phyloP scores from a whole-genome alignment of 2,888 invertebrate species.

The Lithophane leautieri region DNA sequence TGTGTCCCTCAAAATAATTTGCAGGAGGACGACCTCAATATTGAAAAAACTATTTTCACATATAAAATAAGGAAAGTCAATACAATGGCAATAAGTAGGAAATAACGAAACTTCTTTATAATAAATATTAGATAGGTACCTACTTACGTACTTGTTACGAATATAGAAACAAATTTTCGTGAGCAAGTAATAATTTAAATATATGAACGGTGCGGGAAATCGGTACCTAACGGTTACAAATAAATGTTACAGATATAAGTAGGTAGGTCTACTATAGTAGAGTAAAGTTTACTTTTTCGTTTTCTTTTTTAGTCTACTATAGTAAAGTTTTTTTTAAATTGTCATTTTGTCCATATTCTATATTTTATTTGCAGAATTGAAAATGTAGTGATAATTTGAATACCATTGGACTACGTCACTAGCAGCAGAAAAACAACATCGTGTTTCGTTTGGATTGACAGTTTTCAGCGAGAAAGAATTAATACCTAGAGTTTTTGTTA shows the following conservation, averaged over 20 bases:
- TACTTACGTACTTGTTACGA: not conserved
- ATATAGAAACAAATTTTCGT: constrained; percentile 4
- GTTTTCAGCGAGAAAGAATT: not conserved
- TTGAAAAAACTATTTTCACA: not conserved
- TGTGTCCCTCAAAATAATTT: not conserved
- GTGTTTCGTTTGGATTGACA: not conserved
- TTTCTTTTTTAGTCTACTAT: too few relatives aligned
- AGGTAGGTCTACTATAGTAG: too few relatives aligned
- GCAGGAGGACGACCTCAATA: not conserved
- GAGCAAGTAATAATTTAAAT: constrained; percentile 1
- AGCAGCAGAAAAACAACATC: not conserved
- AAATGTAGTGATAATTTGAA: not conserved
- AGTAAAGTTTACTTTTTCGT: too few relatives aligned
- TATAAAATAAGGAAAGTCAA: not conserved
- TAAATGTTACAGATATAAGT: not conserved
- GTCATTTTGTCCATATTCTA: not conserved
- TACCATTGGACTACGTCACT: too few relatives aligned
- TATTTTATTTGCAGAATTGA: not conserved
- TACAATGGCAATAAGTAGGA: constrained; percentile 4
- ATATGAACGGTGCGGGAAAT: not conserved
- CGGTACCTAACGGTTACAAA: not conserved
- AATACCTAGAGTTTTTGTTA: not conserved
- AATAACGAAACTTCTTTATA: not conserved
- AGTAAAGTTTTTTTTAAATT: not conserved
- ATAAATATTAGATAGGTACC: constrained; percentile 1